Evolutionary conservation across 2,113 vertebrate genomes (phyloP), one percentile per base, ranked within the genome.

Genomic region (Rhabdomys dilectus): DNA sequence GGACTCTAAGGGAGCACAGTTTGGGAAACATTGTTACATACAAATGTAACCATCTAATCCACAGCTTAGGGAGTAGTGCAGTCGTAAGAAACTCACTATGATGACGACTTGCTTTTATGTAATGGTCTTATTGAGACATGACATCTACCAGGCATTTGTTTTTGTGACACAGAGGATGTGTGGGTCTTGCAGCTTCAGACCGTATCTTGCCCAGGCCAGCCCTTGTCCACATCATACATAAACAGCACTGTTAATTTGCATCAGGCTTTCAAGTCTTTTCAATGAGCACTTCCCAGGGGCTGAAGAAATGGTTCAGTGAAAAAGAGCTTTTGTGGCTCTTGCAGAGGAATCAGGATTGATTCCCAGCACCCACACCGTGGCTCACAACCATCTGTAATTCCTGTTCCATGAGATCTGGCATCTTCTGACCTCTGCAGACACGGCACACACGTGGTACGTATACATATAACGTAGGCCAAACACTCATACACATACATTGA

Each of bases 191-290:
- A 88, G 42, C 24, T 72, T 29, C 66, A 16, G 5, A 42, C 15
- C n/a, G 80, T 92, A 15, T 86, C 6, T 85, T 86, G 85, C 62
- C 62, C 29, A 73, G 72, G 39, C 11, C 42, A 17, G 13, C n/a
- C 11, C 24, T 24, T 12, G 42, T 4, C 0, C 26, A n/a, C 9
- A 1, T 0, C 68, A 4, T 39, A 0, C 34, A 34, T 82, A 34
- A 94, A 16, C 7, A 91, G 7, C 5, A 48, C 29, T 76, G 45
- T 48, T 94, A 34, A 24, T 84, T 95, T 91, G 75, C 84, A 80
- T 66, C 17, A 53, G 39, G 6, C 31, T 26, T 84, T 77, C n/a
- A 42, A 31, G 29, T 75, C 8, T 45, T 42, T 36, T n/a, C 4
- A 7, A 19, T 72, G 17, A 87, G 5, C 42, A 45, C 26, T 85